Evolutionary conservation across 1,140 invertebrate species (phyloP), one percentile per base, ranked within the genome.

Genomic region (Eupeodes corollae): DNA sequence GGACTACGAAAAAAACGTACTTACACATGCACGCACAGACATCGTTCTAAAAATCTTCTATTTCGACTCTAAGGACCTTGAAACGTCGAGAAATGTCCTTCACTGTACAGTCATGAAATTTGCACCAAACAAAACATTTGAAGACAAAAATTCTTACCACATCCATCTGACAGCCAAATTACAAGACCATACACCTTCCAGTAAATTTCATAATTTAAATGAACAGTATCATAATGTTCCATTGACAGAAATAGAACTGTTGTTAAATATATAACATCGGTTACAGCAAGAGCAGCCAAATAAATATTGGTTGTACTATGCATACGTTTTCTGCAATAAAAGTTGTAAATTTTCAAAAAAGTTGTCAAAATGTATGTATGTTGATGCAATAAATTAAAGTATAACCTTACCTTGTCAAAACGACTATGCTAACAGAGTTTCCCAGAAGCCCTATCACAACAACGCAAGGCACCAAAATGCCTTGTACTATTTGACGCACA

Each of bases 281-380:
- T 79, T 32, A 82, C 74, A 26, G 84, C 83, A 50, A 87, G 58
- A 0, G 83, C 83, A 44, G 80, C 82, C 54, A 87, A 69, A 65
- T 87, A 87, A 52, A 77, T 73, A 67, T 86, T 86, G 35, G 84
- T 87, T 21, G 83, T 84, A 48, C 78, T 80, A 46, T 80, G 69
- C 84, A 88, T 87, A 31, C 78, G 75, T 53, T 81, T 74, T 42
- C 72, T 73, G 57, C 21, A 50, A 52, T 12, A 50, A 48, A 33
- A 15, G 15, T 39, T 19, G 50, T 41, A 47, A 49, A 11, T 21
- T 46, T 42, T 46, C 39, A 26, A 40, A 42, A 49, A 48, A 47
- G 40, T 44, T 18, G 21, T 32, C 8, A 46, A 21, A 26, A 19
- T n/a, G 21, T 6, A n/a, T 34, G n/a, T 32, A 35, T 39, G n/a